These are phyloP conservation scores for Zaprionus lineosus DNA, from an alignment of 2,888 invertebrate species.

Conservation along the genomic window DNA sequence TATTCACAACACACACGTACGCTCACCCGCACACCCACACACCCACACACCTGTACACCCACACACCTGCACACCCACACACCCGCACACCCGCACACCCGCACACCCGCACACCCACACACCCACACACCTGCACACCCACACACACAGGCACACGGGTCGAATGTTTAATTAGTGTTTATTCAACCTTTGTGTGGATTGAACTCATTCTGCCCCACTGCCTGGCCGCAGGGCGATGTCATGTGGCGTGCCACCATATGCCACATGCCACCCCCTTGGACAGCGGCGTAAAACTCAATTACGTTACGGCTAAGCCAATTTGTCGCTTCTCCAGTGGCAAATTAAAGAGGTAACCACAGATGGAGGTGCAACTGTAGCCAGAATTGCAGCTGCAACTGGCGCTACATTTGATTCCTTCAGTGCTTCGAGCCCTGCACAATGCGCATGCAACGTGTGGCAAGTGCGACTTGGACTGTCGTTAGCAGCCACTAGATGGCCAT, in stretches of 20 bases:
- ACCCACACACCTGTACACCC: too few species aligned
- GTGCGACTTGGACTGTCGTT: slow-evolving; percentile 20
- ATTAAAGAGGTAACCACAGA: slow-evolving; percentile 37
- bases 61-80: too few species aligned
- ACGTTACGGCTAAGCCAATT: slow-evolving; percentile 44
- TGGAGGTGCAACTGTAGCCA: slow-evolving; percentile 6
- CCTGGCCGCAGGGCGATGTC: not conserved
- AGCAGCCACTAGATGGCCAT: slow-evolving; percentile 56
- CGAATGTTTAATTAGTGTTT: slow-evolving; percentile 36
- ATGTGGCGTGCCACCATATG: too few species aligned
- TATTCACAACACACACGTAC: too few species aligned
- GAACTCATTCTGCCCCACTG: too few species aligned
- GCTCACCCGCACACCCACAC: too few species aligned
- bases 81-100: too few species aligned
- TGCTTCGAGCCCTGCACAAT: slow-evolving; percentile 25
- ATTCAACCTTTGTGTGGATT: slow-evolving; percentile 10
- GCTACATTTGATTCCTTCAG: slow-evolving; percentile 35
- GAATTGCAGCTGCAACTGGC: slow-evolving; percentile 9
- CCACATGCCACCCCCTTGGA: too few species aligned
- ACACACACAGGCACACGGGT: slow-evolving; percentile 3
- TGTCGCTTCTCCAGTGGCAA: slow-evolving; percentile 29
- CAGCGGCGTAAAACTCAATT: slow-evolving; percentile 61
- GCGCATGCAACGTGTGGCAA: slow-evolving; percentile 19
- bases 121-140: too few species aligned
- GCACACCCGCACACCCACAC: too few species aligned